A percentile compares a stretch with the other conserved stretches of the same genome.
Conservation (phyloP, 2,113 vertebrate genomes). For the Mustela nigripes region DNA sequence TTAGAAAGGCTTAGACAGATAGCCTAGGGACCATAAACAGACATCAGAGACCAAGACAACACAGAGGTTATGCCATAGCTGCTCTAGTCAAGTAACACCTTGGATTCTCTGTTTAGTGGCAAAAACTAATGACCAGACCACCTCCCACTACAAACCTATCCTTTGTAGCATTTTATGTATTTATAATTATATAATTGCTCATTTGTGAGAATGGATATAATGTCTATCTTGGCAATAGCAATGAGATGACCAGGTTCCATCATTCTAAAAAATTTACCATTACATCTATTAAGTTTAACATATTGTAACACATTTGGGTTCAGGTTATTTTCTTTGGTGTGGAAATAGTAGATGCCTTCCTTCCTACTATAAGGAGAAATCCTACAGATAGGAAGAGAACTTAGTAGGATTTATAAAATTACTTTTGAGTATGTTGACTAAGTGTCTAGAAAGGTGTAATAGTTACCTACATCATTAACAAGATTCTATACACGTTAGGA, state of each 20-base stretch:
- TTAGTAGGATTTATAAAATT: background rate
- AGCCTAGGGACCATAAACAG: background rate
- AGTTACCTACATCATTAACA: background rate
- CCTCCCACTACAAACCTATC: background rate
- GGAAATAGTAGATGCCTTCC: background rate
- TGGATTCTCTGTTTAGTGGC: background rate
- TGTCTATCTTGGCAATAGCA: background rate
- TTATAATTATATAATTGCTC: background rate
- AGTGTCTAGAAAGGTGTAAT: background rate
- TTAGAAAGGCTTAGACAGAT: background rate
- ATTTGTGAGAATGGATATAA: background rate
- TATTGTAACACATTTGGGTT: background rate
- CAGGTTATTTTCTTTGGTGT: background rate
- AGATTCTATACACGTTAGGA: background rate
- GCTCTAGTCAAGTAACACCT: background rate
- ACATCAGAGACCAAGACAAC: background rate
- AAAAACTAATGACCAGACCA: background rate
- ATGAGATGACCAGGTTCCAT: background rate
- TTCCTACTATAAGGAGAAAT: background rate
- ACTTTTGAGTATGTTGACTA: slow-evolving; percentile 5
- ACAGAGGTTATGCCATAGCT: background rate
- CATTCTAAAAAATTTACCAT: background rate
- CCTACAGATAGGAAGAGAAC: background rate
- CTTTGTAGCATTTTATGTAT: background rate
- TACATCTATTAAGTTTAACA: background rate